Evolutionary conservation across 2,888 invertebrate species (phyloP).

Genomic region (Smittia sp.): DNA sequence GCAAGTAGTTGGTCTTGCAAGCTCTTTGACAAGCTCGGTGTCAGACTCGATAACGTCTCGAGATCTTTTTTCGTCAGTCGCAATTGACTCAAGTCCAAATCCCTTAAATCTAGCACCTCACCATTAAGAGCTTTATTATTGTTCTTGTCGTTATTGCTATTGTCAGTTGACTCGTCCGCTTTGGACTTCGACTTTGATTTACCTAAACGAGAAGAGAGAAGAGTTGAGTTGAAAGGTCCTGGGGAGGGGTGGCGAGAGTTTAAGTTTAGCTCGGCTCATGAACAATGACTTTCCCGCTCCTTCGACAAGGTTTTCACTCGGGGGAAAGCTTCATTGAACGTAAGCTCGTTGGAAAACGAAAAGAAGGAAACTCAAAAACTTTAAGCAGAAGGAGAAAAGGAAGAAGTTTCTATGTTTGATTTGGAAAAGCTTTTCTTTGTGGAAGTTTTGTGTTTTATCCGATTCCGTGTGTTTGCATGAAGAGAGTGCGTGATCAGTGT

Average conservation of each 20-base stretch:
- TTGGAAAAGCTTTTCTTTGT: background rate
- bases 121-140: slow-evolving; percentile 30
- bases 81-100: slow-evolving; percentile 66
- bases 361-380: background rate
- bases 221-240: background rate
- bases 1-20: slow-evolving; percentile 69
- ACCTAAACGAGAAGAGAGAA: background rate
- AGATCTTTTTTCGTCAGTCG: slow-evolving; percentile 69
- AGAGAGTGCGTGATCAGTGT: slow-evolving; percentile 12
- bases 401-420: background rate
- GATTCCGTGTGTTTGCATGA: background rate
- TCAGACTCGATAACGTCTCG: slow-evolving; percentile 66
- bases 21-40: slow-evolving; percentile 68
- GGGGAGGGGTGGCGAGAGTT: too few relatives aligned
- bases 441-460: background rate
- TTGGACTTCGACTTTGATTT: slow-evolving; percentile 20
- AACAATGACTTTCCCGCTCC: background rate
- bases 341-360: background rate
- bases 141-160: slow-evolving; percentile 39
- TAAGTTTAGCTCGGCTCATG: background rate
- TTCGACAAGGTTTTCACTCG: background rate
- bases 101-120: slow-evolving; percentile 57
- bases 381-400: background rate
- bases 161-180: slow-evolving; percentile 44
- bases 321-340: background rate